Conservation (phyloP, 2,113 vertebrate species). For the Epinephelus lanceolatus region DNA sequence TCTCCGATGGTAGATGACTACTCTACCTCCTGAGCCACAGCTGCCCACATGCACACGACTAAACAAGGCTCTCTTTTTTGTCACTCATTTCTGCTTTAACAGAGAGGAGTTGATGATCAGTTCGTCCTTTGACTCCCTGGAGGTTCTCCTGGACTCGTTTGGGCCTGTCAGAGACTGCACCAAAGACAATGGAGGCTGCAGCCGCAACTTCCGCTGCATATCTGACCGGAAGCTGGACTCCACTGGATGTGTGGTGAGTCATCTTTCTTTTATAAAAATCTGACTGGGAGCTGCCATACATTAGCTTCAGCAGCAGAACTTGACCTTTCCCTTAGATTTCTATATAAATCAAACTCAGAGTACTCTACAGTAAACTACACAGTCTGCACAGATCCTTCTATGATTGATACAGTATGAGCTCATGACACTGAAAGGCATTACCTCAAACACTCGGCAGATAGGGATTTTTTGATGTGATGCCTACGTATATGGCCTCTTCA, state of each 20-base stretch:
- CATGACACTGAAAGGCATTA: background rate
- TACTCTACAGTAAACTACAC: background rate
- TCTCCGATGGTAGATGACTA: too few relatives aligned
- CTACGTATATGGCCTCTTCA: conserved; percentile 6
- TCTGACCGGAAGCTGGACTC: conserved; percentile 97
- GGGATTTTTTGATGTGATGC: conserved; percentile 23
- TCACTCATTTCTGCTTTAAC: background rate
- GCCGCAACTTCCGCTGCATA: conserved; percentile 97
- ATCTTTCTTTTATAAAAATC: background rate
- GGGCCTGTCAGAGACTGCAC: conserved; percentile 96
- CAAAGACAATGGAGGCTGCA: conserved; percentile 97
- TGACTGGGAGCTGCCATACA: background rate
- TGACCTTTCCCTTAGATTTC: conserved; percentile 1
- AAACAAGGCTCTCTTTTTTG: background rate
- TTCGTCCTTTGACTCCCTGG: conserved; percentile 97
- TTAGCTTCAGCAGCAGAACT: background rate
- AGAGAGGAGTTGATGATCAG: conserved; percentile 99
- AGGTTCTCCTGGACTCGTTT: conserved; percentile 96
- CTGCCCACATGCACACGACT: background rate
- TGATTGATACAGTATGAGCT: conserved; percentile 14
- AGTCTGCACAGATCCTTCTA: conserved; percentile 5
- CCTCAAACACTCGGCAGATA: background rate
- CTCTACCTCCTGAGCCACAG: too few relatives aligned
- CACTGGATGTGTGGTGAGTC: conserved; percentile 94
- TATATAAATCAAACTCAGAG: conserved; percentile 13